Conservation (phyloP, 2,797 vertebrate genomes). For the Fistularia tabacaria region DNA sequence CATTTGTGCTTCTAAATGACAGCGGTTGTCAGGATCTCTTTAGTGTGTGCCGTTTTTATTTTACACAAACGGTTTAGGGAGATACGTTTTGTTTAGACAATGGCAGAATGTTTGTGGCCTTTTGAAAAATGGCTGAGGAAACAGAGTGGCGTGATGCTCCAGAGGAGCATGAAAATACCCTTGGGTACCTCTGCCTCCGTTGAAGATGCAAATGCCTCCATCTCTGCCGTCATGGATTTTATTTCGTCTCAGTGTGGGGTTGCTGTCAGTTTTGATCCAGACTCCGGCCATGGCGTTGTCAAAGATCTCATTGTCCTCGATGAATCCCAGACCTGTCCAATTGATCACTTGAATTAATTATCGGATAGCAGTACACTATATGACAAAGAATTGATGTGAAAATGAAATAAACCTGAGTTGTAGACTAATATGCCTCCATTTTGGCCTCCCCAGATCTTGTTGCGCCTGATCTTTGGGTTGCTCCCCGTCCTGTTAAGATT, state of each 20-base stretch:
- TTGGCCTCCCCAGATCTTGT: slow-evolving; percentile 99
- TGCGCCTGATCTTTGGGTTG: slow-evolving; percentile 98
- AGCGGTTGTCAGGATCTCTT: too few species aligned
- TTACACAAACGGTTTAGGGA: too few species aligned
- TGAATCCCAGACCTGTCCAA: slow-evolving; percentile 89
- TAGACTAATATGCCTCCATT: slow-evolving; percentile 99
- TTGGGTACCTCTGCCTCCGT: slow-evolving; percentile 91
- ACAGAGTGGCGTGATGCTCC: too few species aligned
- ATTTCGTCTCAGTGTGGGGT: slow-evolving; percentile 96
- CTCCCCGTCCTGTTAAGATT: slow-evolving; percentile 87
- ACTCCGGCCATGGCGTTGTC: slow-evolving; percentile 99
- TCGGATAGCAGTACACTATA: too few species aligned
- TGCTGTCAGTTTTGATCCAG: slow-evolving; percentile 99
- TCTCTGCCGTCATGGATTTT: slow-evolving; percentile 99
- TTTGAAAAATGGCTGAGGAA: too few species aligned
- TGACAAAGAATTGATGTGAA: too few species aligned
- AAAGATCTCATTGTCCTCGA: slow-evolving; percentile 99
- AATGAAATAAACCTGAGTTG: slow-evolving; percentile 84
- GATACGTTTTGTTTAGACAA: too few species aligned
- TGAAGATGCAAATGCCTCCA: slow-evolving; percentile 99
- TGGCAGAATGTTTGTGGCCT: too few species aligned
- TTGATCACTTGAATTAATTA: too few species aligned
- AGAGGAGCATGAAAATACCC: too few species aligned
- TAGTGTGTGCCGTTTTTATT: too few species aligned
- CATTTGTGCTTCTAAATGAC: too few species aligned